Conservation (phyloP, 2,888 invertebrate species). For the Linnaemya vulpina region DNA sequence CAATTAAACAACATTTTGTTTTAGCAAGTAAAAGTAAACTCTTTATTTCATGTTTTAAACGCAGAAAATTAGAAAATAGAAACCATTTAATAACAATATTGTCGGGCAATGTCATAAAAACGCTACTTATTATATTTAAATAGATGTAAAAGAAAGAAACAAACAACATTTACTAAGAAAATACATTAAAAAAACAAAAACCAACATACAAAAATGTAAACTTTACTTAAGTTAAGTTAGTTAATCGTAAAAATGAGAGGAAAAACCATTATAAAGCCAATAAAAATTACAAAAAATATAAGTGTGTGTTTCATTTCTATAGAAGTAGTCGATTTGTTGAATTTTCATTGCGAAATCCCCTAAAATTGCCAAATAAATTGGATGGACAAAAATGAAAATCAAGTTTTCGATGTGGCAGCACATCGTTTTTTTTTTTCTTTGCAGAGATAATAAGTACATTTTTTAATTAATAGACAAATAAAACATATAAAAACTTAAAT, state of each 20-base stretch:
- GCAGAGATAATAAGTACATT: no score
- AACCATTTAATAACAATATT: constrained; percentile 37
- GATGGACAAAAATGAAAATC: no score
- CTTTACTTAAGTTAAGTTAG: constrained; percentile 74
- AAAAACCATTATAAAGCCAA: constrained; percentile 71
- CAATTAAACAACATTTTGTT: constrained; percentile 22
- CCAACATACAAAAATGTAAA: no score
- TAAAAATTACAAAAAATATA: constrained; percentile 61
- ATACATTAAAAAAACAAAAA: constrained; percentile 58
- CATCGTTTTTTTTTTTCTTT: no score
- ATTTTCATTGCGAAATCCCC: no score
- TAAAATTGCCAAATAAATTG: no score
- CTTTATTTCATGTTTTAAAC: constrained; percentile 42
- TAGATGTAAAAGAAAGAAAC: constrained; percentile 56
- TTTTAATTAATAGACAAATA: no score
- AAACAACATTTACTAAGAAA: constrained; percentile 64
- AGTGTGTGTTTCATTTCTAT: constrained; percentile 10
- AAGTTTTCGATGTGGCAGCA: no score
- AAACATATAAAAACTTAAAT: no score
- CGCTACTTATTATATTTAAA: constrained; percentile 70
- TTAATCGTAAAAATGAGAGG: constrained; percentile 74
- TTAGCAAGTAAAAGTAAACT: constrained; percentile 48
- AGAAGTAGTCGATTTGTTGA: neutral
- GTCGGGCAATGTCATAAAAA: no score
- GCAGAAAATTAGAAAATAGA: constrained; percentile 45